Evolutionary conservation across 2,888 invertebrate genomes (phyloP), one percentile per base, ranked within the genome.

Genomic region (Sesamia inferens): DNA sequence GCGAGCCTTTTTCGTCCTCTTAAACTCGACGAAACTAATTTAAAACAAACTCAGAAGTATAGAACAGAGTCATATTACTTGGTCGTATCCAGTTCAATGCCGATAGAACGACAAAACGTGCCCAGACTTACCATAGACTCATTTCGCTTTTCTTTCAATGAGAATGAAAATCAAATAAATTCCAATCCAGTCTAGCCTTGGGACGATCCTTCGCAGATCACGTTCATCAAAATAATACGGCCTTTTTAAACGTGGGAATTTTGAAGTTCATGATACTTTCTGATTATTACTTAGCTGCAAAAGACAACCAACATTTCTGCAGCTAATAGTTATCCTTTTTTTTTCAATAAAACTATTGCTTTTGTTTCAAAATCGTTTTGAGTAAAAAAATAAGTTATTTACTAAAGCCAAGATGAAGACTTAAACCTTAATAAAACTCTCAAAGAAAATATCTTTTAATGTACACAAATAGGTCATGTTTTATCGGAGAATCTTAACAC

Each of bases 91-190:
- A 55, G 81, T 65, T 65, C 64, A 68, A 61, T 70, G 81, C 57
- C 65, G 55, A 2, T 14, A 10, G 51, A 47, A 83, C 83, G 85
- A 7, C 16, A 11, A 51, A 24, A 83, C 84, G 85, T 84, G 84
- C 68, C 61, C 31, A 1, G 81, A 85, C 76, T 84, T 63, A 65
- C 59, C 78, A 71, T 75, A 65, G 71, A 71, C 70, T 78, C 81
- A 83, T 78, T 81, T 76, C 63, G 67, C 59, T 72, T 64, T 65
- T 70, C 68, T 65, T 73, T 69, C 74, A 63, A 72, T 76, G 71
- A 70, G 67, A 74, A 76, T 68, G 68, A 71, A 84, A 83, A 84
- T 85, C 82, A 74, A 83, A 83, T 83, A 85, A 82, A 79, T 84
- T 82, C 76, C 68, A 78, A 78, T 84, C 71, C 66, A 22, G 11